Evolutionary conservation across 1,140 invertebrate genomes (phyloP), one percentile per base, ranked within the genome.

Genomic region (Leptinotarsa texana): DNA sequence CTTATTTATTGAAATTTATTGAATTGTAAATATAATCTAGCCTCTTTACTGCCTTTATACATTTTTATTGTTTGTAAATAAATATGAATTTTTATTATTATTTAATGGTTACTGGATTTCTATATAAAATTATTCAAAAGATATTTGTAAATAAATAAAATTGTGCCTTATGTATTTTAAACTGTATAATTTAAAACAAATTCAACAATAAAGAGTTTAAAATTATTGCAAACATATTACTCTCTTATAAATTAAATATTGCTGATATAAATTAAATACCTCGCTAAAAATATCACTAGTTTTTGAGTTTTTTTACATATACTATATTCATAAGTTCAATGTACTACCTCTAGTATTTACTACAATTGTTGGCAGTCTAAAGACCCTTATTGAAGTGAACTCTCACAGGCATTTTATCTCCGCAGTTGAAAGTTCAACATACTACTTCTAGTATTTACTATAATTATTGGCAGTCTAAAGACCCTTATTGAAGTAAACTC

Each of bases 341-440:
- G 75, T 74, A 73, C 57, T 72, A 63, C 42, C 13, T 70, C 68
- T 76, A 75, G 21, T 48, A 66, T 74, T 73, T 77, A 77, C 68
- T 77, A 67, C 33, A 47, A 73, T 73, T 75, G 74, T 78, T 78
- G 72, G 70, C 74, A n/a, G 22, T 75, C 90, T 93, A 95, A 79
- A 95, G 85, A 49, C 93, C 93, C 86, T 95, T 94, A 84, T 95
- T 95, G 83, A 94, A 95, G 83, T 93, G 94, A 0, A 95, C 89
- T 74, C 89, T 88, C 76, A 88, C 82, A 0, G 93, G 93, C 51
- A 93, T 85, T 74, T 91, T 88, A 2, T 88, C 88, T 68, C 85
- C 85, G 4, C 88, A 91, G 61, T 91, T 92, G 75, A 89, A 6
- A 77, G 79, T 74, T 66, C 74, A 77, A 77, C 75, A 75, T 74